phyloP scores from a whole-genome alignment of 2,797 vertebrate species.

The Lepilemur ruficaudatus region DNA sequence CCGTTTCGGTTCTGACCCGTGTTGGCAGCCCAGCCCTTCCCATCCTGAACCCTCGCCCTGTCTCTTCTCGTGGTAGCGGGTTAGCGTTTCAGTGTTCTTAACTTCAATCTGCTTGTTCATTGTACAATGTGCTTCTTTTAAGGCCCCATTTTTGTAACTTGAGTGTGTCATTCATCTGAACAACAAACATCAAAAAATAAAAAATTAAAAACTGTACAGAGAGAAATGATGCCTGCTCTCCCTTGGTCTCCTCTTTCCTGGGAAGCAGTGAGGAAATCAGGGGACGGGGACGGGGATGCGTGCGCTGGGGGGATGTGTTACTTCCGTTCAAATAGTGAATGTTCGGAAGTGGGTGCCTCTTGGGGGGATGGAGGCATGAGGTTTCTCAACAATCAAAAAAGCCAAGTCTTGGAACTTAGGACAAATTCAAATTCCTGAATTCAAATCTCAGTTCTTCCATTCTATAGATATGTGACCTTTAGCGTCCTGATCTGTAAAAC shows the following conservation, averaged over 20 bases:
- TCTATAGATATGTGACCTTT: background rate
- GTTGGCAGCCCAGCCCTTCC: slow-evolving; percentile 55
- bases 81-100: slow-evolving; percentile 78
- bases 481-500: background rate
- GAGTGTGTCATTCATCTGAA: slow-evolving; percentile 81
- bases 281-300: background rate
- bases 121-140: slow-evolving; percentile 82
- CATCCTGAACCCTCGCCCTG: slow-evolving; percentile 6
- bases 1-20: slow-evolving; percentile 59
- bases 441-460: background rate
- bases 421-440: slow-evolving; percentile 32
- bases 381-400: background rate
- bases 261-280: background rate
- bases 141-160: slow-evolving; percentile 80
- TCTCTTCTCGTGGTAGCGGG: slow-evolving; percentile 79
- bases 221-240: slow-evolving; percentile 58
- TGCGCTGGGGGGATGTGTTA: background rate
- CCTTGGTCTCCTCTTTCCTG: slow-evolving; percentile 39
- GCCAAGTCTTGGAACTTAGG: background rate
- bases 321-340: background rate
- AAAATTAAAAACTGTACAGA: slow-evolving; percentile 81
- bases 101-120: slow-evolving; percentile 78
- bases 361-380: too few species aligned
- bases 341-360: too few species aligned
- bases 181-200: slow-evolving; percentile 79